Evolutionary conservation across 2,888 invertebrate species (phyloP).

Genomic region (Entomobrya proxima): DNA sequence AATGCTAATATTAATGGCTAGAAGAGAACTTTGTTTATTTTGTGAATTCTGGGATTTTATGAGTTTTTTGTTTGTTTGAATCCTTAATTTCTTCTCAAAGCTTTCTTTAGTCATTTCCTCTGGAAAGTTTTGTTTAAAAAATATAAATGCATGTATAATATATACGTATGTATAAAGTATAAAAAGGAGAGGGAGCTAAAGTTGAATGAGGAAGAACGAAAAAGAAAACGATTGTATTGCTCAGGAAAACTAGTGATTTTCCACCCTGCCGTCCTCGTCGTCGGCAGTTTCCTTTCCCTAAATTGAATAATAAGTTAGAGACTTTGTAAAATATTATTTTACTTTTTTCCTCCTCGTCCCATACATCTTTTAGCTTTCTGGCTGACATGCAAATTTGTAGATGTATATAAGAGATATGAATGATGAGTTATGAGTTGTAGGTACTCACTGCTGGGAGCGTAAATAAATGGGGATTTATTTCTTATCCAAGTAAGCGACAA

Average conservation of each 20-base stretch:
- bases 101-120: conserved; percentile 25
- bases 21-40: conserved; percentile 59
- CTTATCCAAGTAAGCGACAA: not conserved
- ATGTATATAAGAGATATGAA: conserved; percentile 15
- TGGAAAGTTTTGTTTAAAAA: conserved; percentile 43
- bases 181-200: conserved; percentile 18
- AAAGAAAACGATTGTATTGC: conserved; percentile 40
- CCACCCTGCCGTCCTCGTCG: conserved; percentile 14
- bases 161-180: not conserved
- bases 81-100: conserved; percentile 59
- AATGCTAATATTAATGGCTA: conserved; percentile 61
- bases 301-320: conserved; percentile 60
- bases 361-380: conserved; percentile 14
- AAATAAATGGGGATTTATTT: conserved; percentile 11
- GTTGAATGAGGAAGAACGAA: conserved; percentile 24
- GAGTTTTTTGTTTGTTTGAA: conserved; percentile 64
- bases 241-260: conserved; percentile 50
- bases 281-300: conserved; percentile 13
- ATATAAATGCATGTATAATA: not conserved
- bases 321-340: conserved; percentile 52
- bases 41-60: conserved; percentile 64
- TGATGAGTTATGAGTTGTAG: conserved; percentile 29
- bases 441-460: not conserved
- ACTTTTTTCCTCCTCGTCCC: not conserved
- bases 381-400: conserved; percentile 40